Evolutionary conservation across 2,888 invertebrate species (phyloP), one percentile per base, ranked within the genome.

Genomic region (Dugesia japonica): DNA sequence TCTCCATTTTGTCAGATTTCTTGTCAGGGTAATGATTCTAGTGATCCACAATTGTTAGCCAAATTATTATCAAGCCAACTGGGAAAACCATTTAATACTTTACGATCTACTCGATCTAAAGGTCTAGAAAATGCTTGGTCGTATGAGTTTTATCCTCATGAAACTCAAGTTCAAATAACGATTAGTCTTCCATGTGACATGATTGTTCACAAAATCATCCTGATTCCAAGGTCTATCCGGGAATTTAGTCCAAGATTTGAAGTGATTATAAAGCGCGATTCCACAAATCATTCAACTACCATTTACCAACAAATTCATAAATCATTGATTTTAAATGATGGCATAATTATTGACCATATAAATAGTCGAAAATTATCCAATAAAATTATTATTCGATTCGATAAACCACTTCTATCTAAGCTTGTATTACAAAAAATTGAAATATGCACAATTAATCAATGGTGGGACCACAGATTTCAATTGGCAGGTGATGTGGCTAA

Each of bases 111-210:
- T 56, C n/a, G 56, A 13, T 20, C 56, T 4, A 56, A 56, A 56
- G 17, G 9, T 9, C 17, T n/a, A 7, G 56, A 56, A 56, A 56
- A 56, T 56, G 56, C 17, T n/a, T 94, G 94, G 94, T 90, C 91
- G 31, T 93, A 94, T 86, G 92, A 94, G 86, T 94, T 92, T 86
- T 92, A 92, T 86, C 91, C 91, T 31, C 92, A 93, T 85, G 90
- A 90, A 42, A 82, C 83, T 1, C 91, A 91, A 86, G 90, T 94
- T 0, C 92, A 94, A 84, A 87, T 94, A 71, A 90, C 90, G 1
- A 88, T 94, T 75, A 89, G 89, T 26, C 86, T 94, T 81, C 94
- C 94, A 0, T 92, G 92, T 83, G 92, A 93, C 20, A 89, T 92
- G 81, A 87, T 92, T 80, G 86, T 94, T 77, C 89, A 90, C 81